Conservation (phyloP, 2,797 vertebrate genomes). For the Eulemur coronatus region DNA sequence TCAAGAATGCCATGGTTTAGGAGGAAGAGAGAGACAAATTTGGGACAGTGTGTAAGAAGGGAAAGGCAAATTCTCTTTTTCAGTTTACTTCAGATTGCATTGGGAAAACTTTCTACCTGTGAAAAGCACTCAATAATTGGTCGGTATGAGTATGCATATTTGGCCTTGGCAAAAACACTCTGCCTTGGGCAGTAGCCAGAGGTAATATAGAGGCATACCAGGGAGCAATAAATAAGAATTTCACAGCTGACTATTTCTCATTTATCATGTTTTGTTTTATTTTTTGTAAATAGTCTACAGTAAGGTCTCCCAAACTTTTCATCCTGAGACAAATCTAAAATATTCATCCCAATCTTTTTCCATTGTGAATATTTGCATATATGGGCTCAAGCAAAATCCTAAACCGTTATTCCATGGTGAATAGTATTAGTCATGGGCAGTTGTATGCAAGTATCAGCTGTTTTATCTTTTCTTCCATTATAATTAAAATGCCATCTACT, state of each 20-base stretch:
- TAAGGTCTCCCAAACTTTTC: neutral
- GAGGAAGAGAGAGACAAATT: neutral
- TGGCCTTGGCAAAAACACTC: neutral
- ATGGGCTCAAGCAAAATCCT: neutral
- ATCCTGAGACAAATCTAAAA: neutral
- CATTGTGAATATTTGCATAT: neutral
- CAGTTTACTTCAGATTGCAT: neutral
- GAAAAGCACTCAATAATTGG: neutral
- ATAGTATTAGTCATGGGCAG: rapidly evolving
- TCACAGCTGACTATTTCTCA: neutral
- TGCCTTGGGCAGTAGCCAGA: neutral
- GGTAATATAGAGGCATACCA: rapidly evolving
- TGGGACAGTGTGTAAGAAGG: neutral
- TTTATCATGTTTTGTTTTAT: neutral
- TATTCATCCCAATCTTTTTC: neutral
- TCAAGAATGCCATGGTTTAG: neutral
- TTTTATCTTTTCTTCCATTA: neutral
- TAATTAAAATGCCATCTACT: neutral
- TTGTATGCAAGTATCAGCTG: rapidly evolving
- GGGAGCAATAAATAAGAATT: neutral
- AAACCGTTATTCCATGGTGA: neutral
- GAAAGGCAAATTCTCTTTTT: neutral
- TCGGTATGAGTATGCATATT: neutral
- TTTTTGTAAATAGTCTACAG: neutral
- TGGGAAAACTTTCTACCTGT: neutral